phyloP scores from a whole-genome alignment of 2,797 vertebrate genomes.

The Helicolenus hilgendorfi region DNA sequence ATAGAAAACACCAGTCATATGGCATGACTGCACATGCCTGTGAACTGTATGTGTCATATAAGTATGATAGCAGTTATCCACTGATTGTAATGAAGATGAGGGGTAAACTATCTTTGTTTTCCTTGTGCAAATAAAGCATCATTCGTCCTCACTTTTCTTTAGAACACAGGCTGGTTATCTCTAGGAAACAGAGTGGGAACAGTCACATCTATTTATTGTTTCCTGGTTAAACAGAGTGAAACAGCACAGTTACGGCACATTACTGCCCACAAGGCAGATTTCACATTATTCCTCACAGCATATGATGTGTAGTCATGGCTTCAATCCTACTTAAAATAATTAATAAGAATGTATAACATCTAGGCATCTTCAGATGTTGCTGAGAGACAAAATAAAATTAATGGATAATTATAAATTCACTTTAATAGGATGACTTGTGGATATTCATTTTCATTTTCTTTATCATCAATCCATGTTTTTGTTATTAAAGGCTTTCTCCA shows the following conservation, averaged over 20 bases:
- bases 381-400: not conserved
- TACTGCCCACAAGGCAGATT: not conserved
- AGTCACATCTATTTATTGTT: constrained; percentile 6
- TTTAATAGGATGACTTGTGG: not conserved
- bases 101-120: not conserved
- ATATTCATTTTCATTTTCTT: not conserved
- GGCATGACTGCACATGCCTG: constrained; percentile 43
- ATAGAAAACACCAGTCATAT: constrained; percentile 66
- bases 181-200: constrained; percentile 53
- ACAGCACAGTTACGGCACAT: not conserved
- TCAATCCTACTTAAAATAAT: not conserved
- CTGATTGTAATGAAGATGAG: constrained; percentile 5
- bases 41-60: constrained; percentile 3
- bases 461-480: not conserved
- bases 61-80: constrained; percentile 14
- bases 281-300: not conserved
- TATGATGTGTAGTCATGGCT: not conserved
- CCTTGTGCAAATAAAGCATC: constrained; percentile 15
- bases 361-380: not conserved
- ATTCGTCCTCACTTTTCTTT: not conserved
- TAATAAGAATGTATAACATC: not conserved
- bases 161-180: constrained; percentile 52
- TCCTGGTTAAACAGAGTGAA: constrained; percentile 24
- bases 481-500: not conserved
- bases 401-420: not conserved